A percentile compares a stretch with the other conserved stretches of the same genome.
Evolutionary conservation across 2,888 invertebrate genomes (phyloP).

Genomic region (Agrotis ipsilon): DNA sequence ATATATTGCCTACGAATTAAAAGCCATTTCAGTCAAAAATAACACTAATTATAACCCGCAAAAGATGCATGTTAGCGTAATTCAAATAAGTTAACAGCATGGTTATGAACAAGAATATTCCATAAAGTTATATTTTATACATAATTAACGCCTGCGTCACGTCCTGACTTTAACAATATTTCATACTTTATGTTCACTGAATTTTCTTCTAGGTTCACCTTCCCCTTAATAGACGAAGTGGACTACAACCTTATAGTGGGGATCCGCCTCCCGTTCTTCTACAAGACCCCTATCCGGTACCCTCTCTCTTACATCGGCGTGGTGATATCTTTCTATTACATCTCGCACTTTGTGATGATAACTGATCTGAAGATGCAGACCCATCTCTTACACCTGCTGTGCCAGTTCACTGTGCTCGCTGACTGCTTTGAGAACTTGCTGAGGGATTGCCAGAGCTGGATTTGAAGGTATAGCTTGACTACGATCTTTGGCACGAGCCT

Average conservation of each 20-base stretch:
- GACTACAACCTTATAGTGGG: constrained; percentile 82
- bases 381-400: constrained; percentile 81
- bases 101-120: background rate
- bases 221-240: constrained; percentile 80
- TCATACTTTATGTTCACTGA: background rate
- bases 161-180: too few relatives aligned
- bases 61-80: background rate
- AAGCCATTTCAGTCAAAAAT: background rate
- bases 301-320: constrained; percentile 72
- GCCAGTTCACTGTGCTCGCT: constrained; percentile 79
- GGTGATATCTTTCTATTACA: constrained; percentile 74
- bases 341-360: constrained; percentile 81
- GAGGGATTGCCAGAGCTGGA: constrained; percentile 71
- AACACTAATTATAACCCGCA: background rate
- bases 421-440: constrained; percentile 82
- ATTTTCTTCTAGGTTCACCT: constrained; percentile 76
- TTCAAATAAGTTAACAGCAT: background rate
- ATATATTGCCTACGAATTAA: background rate
- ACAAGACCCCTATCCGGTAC: constrained; percentile 71
- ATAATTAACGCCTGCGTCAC: too few relatives aligned
- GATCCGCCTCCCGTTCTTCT: constrained; percentile 76
- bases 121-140: too few relatives aligned
- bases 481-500: too few relatives aligned
- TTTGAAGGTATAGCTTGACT: constrained; percentile 53
- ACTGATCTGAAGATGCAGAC: constrained; percentile 82